Evolutionary conservation across 2,888 invertebrate genomes (phyloP), one percentile per base, ranked within the genome.

Genomic region (Zygothrica quintamaculata): DNA sequence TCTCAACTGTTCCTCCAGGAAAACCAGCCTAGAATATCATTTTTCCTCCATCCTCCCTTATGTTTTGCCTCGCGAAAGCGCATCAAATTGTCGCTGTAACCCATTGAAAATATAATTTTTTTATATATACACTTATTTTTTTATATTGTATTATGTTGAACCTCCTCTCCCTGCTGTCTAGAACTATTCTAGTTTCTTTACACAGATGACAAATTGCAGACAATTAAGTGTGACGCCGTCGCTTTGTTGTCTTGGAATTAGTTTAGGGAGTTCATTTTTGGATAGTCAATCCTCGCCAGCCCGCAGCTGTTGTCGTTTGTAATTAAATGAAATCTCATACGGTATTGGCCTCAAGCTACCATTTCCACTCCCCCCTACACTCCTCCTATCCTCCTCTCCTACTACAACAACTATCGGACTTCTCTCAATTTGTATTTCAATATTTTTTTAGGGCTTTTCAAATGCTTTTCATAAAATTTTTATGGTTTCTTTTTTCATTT

Each of bases 251-350:
- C 48, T 37, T 34, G 12, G 36, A 66, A 66, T 70, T 66, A 52
- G 66, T 51, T 26, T 37, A 1, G 72, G 51, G 29, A 47, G 12
- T 48, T 25, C 34, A 11, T 47, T 18, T 39, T n/a, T n/a, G n/a
- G 29, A 9, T 43, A 53, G 46, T 34, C 46, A 33, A 18, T 29
- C 26, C 22, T 39, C 26, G 18, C 2, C 6, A 7, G 44, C 78
- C 75, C 72, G 77, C 77, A 77, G 75, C 68, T 77, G 64, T 75
- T 66, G 62, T 42, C 53, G 31, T 51, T 43, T 36, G 61, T 69
- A 68, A 77, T 72, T 77, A 68, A 72, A 68, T 62, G 43, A 72
- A 74, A 77, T 75, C 72, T 64, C 62, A 53, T 48, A 50, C 53
- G 50, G n/a, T n/a, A n/a, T n/a, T 37, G 43, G 33, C 40, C 26